phyloP scores from a whole-genome alignment of 2,797 vertebrate species.

The Microctenopoma lineatum region DNA sequence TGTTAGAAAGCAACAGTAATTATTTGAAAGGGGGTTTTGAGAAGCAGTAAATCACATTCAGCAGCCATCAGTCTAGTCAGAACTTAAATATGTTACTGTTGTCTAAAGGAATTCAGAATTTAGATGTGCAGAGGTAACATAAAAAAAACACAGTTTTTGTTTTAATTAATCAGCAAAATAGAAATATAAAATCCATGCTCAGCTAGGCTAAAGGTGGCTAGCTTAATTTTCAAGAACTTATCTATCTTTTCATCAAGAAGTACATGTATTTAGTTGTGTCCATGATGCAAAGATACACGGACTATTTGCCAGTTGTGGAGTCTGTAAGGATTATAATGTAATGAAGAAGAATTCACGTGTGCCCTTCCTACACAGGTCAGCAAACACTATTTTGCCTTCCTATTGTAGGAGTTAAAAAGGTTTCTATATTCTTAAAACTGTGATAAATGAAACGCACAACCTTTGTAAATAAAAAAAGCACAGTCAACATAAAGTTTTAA shows the following conservation, averaged over 20 bases:
- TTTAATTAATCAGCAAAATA: not conserved
- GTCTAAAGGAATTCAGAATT: not conserved
- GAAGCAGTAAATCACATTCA: not conserved
- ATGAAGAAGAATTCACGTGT: constrained; percentile 1
- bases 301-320: not conserved
- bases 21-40: not conserved
- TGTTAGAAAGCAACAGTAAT: not conserved
- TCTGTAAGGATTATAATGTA: constrained; percentile 3
- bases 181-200: not conserved
- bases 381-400: not conserved
- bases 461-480: not conserved
- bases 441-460: constrained; percentile 5
- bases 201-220: not conserved
- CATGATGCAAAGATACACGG: not conserved
- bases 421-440: not conserved
- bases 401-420: not conserved
- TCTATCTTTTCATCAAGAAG: not conserved
- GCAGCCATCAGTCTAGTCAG: not conserved
- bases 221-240: not conserved
- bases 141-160: not conserved
- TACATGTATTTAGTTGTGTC: not conserved
- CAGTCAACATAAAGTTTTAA: constrained; percentile 13
- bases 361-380: constrained; percentile 5
- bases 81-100: not conserved
- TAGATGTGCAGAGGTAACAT: not conserved